These are phyloP conservation scores for Galaxea fascicularis DNA, from an alignment of 92 coral and sea anemone species.

Conservation along the genomic window DNA sequence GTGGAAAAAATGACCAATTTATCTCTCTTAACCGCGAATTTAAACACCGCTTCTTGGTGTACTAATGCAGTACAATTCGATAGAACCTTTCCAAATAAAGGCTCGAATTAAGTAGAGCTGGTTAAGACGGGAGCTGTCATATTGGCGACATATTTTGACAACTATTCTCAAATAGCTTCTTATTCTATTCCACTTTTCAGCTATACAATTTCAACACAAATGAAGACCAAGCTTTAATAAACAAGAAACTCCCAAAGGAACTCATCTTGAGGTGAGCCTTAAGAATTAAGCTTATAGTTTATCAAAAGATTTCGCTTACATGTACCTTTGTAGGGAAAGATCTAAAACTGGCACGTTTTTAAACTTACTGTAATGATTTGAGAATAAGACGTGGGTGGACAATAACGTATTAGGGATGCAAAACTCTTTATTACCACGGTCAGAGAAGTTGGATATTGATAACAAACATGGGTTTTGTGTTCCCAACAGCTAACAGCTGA, in stretches of 20 bases:
- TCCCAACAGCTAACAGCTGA: constrained; percentile 19
- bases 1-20: not conserved
- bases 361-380: too few species aligned
- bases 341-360: too few species aligned
- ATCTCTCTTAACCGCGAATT: not conserved
- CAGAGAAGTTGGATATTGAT: constrained; percentile 20
- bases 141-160: constrained; percentile 32
- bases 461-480: not conserved
- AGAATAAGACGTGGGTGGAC: too few species aligned
- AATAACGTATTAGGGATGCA: not conserved
- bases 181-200: constrained; percentile 63
- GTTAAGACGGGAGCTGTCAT: not conserved
- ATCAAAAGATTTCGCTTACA: not conserved
- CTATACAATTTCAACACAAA: constrained; percentile 94
- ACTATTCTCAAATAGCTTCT: constrained; percentile 17
- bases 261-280: constrained; percentile 84
- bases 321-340: not conserved
- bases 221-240: constrained; percentile 92
- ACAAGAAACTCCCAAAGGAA: constrained; percentile 98
- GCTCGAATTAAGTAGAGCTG: not conserved
- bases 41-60: not conserved
- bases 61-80: not conserved
- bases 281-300: not conserved
- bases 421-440: not conserved
- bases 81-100: not conserved